phyloP scores from a whole-genome alignment of 2,888 invertebrate genomes.

The Mylabris sibirica region DNA sequence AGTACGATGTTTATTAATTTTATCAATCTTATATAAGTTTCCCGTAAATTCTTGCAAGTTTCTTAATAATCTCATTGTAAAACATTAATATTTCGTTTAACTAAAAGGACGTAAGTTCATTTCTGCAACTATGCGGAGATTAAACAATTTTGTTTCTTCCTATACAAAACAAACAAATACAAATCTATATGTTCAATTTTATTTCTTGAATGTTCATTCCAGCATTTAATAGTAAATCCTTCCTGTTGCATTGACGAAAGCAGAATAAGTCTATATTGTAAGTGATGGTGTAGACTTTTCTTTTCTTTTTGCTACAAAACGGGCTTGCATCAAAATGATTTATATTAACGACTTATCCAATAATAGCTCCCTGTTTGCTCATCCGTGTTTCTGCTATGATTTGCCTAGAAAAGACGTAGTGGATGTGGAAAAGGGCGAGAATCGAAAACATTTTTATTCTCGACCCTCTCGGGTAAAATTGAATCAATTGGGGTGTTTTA shows the following conservation, averaged over 20 bases:
- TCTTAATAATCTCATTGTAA: background rate
- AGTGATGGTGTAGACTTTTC: background rate
- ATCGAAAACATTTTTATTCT: constrained; percentile 55
- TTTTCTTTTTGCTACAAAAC: constrained; percentile 12
- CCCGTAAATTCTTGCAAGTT: background rate
- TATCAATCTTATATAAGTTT: background rate
- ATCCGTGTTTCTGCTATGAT: constrained; percentile 59
- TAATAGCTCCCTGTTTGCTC: constrained; percentile 61
- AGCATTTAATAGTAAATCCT: background rate
- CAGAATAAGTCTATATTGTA: background rate
- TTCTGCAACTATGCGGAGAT: background rate
- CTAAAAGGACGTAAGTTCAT: background rate
- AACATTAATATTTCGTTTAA: background rate
- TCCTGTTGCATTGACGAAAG: background rate
- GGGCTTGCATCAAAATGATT: constrained; percentile 57
- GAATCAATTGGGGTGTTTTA: constrained; percentile 58
- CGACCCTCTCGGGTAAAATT: constrained; percentile 57
- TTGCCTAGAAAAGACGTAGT: constrained; percentile 53
- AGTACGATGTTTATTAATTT: background rate
- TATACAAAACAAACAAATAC: background rate
- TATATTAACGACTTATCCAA: constrained; percentile 59
- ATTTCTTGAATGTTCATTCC: background rate
- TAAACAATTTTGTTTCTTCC: too few relatives aligned
- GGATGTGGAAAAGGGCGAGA: constrained; percentile 38
- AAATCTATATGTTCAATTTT: background rate